Evolutionary conservation across 2,113 vertebrate species (phyloP).

Genomic region (Marmota monax): DNA sequence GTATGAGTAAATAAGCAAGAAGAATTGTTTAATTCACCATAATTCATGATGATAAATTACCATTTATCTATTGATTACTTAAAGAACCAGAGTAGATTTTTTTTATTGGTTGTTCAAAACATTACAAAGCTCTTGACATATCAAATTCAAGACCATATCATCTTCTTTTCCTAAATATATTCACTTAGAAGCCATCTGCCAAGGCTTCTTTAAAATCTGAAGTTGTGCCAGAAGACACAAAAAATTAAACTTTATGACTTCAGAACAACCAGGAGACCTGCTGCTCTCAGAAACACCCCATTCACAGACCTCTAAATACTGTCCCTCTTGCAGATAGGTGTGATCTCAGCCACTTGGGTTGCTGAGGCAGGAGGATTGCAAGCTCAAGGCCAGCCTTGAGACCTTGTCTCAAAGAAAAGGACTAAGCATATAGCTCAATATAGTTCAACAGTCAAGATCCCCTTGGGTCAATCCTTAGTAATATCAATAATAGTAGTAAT

Average conservation of each 20-base stretch:
- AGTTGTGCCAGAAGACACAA: background rate
- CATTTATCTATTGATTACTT: background rate
- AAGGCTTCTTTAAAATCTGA: constrained; percentile 6
- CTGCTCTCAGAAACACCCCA: background rate
- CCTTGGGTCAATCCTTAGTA: no score
- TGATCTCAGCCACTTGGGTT: no score
- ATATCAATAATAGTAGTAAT: no score
- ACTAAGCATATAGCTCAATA: no score
- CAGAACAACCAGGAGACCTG: constrained; percentile 12
- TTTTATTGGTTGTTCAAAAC: no score
- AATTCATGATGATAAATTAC: background rate
- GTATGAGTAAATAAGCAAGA: background rate
- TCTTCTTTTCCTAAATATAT: background rate
- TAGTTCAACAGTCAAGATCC: no score
- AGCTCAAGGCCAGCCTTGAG: no score
- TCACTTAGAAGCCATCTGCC: background rate
- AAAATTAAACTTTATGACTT: constrained; percentile 42
- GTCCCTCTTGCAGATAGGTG: background rate
- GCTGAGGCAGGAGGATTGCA: no score
- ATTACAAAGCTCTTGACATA: no score
- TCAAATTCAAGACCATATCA: background rate
- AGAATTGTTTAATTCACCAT: background rate
- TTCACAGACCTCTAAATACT: background rate
- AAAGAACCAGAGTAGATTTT: background rate
- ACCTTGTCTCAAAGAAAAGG: no score